Evolutionary conservation across 2,888 invertebrate species (phyloP).

Genomic region (Nephrotoma guestfalica): DNA sequence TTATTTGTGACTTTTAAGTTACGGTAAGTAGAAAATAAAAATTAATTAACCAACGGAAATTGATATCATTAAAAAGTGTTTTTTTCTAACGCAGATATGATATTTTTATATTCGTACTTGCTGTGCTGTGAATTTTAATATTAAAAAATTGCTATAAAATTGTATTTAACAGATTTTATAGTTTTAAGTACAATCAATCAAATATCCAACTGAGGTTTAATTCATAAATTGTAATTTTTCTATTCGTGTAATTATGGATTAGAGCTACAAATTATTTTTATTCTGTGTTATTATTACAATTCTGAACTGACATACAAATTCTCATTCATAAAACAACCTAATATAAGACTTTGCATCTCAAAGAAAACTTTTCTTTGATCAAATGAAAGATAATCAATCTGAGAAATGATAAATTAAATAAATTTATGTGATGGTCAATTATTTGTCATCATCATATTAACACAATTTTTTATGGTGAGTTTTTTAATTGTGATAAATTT

Average conservation of each 20-base stretch:
- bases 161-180: background rate
- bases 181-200: background rate
- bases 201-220: background rate
- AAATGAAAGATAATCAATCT: background rate
- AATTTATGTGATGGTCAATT: too few relatives aligned
- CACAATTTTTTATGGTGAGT: too few relatives aligned
- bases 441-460: too few relatives aligned
- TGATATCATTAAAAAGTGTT: background rate
- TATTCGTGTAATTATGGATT: background rate
- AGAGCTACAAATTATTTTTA: background rate
- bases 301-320: background rate
- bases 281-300: background rate
- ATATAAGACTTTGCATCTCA: background rate
- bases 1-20: background rate
- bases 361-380: background rate
- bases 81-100: background rate
- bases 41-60: background rate
- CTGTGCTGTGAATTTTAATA: too few relatives aligned
- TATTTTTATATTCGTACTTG: too few relatives aligned
- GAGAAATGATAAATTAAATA: background rate
- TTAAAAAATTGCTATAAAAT: too few relatives aligned
- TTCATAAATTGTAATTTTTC: background rate
- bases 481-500: too few relatives aligned
- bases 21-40: background rate
- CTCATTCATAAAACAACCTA: background rate